Evolutionary conservation across 2,113 vertebrate species (phyloP).

Genomic region (Aythya baeri): DNA sequence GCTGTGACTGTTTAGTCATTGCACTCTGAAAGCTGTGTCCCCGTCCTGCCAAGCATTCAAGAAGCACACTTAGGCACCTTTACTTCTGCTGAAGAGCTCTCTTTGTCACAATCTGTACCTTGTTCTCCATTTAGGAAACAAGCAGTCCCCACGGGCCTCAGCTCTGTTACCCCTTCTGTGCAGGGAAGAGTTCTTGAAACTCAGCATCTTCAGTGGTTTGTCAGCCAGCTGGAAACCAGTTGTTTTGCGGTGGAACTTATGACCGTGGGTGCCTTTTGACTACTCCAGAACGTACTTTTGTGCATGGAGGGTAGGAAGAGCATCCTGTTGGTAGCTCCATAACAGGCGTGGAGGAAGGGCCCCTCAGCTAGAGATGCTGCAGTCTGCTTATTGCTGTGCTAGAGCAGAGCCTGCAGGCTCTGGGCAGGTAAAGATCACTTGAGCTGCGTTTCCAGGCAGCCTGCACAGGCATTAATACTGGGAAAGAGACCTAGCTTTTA

Average conservation of each 20-base stretch:
- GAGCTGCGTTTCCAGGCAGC: rapidly evolving
- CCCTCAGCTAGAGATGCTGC: neutral
- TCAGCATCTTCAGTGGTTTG: neutral
- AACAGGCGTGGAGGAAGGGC: neutral
- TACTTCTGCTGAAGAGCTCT: neutral
- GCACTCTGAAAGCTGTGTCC: neutral
- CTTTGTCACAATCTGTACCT: neutral
- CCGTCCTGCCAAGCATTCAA: neutral
- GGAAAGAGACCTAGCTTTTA: neutral
- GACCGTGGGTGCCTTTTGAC: neutral
- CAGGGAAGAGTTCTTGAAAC: neutral
- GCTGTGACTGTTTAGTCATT: neutral
- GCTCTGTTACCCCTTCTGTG: neutral
- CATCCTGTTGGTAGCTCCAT: rapidly evolving
- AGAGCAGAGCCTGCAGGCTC: neutral
- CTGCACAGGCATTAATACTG: neutral
- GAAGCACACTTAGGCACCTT: neutral
- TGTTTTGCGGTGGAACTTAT: rapidly evolving
- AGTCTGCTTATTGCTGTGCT: rapidly evolving
- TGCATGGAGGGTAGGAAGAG: neutral
- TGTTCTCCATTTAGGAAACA: neutral
- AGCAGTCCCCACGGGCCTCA: neutral
- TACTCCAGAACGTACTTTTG: neutral
- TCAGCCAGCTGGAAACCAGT: neutral
- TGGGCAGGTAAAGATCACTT: neutral